A percentile compares a stretch with the other conserved stretches of the same genome.
Evolutionary conservation across 2,113 vertebrate species (phyloP).

Genomic region (Trematomus loennbergii): DNA sequence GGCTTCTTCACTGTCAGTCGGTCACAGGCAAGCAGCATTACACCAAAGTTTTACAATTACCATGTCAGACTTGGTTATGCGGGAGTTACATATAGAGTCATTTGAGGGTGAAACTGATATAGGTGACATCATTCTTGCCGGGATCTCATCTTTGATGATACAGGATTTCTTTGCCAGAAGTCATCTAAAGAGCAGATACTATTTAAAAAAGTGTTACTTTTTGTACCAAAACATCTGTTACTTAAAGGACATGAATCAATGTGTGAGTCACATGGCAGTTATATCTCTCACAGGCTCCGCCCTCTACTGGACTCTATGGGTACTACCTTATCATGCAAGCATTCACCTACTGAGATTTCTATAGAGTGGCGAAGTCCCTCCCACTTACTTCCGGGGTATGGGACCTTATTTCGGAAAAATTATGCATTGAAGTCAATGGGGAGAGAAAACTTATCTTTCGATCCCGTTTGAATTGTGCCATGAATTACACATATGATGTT

Average conservation of each 20-base stretch:
- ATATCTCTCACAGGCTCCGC: too few species aligned
- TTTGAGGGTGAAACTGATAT: not conserved
- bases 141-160: not conserved
- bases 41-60: not conserved
- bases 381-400: too few species aligned
- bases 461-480: too few species aligned
- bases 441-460: too few species aligned
- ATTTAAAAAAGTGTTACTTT: not conserved
- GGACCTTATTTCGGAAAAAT: too few species aligned
- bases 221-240: not conserved
- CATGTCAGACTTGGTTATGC: not conserved
- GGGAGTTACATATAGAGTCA: not conserved
- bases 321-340: too few species aligned
- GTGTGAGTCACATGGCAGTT: not conserved
- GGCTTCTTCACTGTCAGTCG: not conserved
- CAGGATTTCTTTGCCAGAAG: not conserved
- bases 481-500: too few species aligned
- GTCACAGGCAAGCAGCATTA: not conserved
- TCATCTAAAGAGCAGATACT: not conserved
- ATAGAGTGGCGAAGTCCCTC: too few species aligned
- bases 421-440: too few species aligned
- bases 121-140: not conserved
- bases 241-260: conserved; percentile 2
- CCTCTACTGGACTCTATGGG: too few species aligned
- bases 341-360: too few species aligned